Evolutionary conservation across 2,797 vertebrate species (phyloP), one percentile per base, ranked within the genome.

Genomic region (Esox masquinongy): DNA sequence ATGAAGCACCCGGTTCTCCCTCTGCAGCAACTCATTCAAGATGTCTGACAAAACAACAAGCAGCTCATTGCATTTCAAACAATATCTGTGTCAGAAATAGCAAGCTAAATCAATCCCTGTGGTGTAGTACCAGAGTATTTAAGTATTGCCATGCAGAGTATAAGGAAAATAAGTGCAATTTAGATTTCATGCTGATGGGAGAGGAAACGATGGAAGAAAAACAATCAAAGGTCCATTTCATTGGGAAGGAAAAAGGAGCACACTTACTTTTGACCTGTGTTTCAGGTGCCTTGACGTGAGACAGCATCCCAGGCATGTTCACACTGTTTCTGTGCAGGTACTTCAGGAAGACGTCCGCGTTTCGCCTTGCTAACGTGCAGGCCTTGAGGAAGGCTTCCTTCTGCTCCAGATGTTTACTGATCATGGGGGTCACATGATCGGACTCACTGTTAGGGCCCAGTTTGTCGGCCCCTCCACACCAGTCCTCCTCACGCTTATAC

Each of bases 341-440:
- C 72, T 97, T 97, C 80, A 97, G 89, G 91, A 97, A 97, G 75
- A 97, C 96, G 24, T 97, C 96, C 0, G 96, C 96, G 24, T 97
- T 97, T 34, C 96, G 92, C 68, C 96, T 89, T 66, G 96, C 96
- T 64, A 97, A 84, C 0, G 95, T 97, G 84, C 96, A 97, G 29
- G 95, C 95, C 96, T 99, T 99, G 14, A 99, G 93, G 82, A 99
- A 99, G 0, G 98, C 98, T 81, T 99, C 98, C 80, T 99, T 99
- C 86, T 99, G 98, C 84, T 99, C 98, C 72, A 99, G 93, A 83
- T 99, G 98, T 86, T 99, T 99, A 93, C 97, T 98, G 91, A 99
- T 96, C 98, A 99, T 99, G 1, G 98, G 98, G 1, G 95, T 98
- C 82, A 99, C 97, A 0, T 99, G 98, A 87, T 99, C 98, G 0